phyloP scores from a whole-genome alignment of 2,113 vertebrate genomes.

The Lichenostomus cassidix region DNA sequence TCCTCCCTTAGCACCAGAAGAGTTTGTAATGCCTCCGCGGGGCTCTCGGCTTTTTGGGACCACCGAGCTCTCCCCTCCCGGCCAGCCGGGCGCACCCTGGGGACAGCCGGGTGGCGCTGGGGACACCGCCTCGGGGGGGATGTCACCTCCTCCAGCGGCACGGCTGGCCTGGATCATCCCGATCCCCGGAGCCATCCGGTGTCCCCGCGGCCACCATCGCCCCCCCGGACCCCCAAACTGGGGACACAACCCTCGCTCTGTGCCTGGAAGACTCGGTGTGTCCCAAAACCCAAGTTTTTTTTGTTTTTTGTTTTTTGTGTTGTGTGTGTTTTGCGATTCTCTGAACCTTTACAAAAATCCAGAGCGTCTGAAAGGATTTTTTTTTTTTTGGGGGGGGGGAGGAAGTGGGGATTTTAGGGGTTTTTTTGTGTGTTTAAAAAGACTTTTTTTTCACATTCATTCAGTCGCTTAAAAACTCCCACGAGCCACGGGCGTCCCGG shows the following conservation, averaged over 20 bases:
- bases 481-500: background rate
- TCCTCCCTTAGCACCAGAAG: conserved; percentile 60
- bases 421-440: conserved; percentile 40
- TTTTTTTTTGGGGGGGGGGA: no score
- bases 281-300: background rate
- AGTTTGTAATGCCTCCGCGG: background rate
- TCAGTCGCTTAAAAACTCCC: conserved; percentile 60
- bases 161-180: no score
- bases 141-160: no score
- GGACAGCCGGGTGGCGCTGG: background rate
- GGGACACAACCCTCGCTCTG: background rate
- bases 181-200: background rate
- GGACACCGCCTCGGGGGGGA: background rate
- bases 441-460: conserved; percentile 62
- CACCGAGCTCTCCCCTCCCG: background rate
- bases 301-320: no score
- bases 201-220: background rate
- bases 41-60: conserved; percentile 1
- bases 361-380: conserved; percentile 72
- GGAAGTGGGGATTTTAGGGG: background rate
- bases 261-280: conserved; percentile 65
- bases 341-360: conserved; percentile 48
- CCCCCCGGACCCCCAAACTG: background rate
- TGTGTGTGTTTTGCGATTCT: background rate
- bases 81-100: background rate